A percentile compares a stretch with the other conserved stretches of the same genome.
phyloP scores from a whole-genome alignment of 2,797 vertebrate species.

The Podarcis siculus region DNA sequence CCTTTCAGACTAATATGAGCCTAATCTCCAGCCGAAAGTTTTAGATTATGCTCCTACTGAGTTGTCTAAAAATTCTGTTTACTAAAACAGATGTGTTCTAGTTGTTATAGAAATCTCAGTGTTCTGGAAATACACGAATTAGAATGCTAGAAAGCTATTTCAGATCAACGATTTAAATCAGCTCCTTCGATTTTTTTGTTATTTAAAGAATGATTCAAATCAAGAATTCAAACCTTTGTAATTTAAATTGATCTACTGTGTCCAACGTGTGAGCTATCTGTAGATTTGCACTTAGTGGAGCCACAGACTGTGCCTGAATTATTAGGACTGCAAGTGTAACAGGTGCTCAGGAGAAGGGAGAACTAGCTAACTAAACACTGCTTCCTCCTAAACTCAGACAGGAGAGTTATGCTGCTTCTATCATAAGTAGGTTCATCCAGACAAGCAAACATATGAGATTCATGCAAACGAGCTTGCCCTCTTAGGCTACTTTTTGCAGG shows the following conservation, averaged over 20 bases:
- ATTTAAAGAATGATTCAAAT: background rate
- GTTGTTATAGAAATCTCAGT: background rate
- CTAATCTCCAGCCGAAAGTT: background rate
- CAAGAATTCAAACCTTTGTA: background rate
- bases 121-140: background rate
- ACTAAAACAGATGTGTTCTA: background rate
- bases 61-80: background rate
- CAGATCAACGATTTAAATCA: background rate
- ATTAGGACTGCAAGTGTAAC: background rate
- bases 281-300: background rate
- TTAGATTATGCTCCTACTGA: background rate
- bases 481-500: too few species aligned
- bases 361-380: background rate
- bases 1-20: background rate
- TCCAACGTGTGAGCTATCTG: background rate
- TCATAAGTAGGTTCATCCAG: background rate
- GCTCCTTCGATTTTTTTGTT: background rate
- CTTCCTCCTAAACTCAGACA: background rate
- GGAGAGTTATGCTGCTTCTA: background rate
- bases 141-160: background rate
- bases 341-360: background rate
- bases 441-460: background rate
- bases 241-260: background rate
- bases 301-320: background rate
- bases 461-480: background rate